Base-by-base conservation (phyloP, 2,888 invertebrate species). In the Rhingia rostrata region DNA sequence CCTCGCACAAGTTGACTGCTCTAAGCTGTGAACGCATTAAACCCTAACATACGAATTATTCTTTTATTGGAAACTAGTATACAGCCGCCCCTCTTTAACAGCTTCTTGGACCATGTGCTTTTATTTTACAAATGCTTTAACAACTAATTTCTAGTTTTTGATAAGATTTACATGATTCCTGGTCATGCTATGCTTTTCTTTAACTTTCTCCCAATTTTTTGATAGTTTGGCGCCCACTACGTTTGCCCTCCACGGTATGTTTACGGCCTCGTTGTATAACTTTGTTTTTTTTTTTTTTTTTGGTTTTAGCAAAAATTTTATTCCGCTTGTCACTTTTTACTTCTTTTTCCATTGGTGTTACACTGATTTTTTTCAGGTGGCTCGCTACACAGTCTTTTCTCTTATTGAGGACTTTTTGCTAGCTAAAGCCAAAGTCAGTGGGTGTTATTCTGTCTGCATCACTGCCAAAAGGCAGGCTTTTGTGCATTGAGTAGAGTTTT, bases 241-340 rank as follows among this genome's bases (percentile, higher is more conserved):
- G 80, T 80, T 80, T 80, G 80, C 80, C 80, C 80, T 80, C 67
- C 74, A 80, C 80, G 80, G 80, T 80, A 80, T 74, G 73, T 80
- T 22, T 80, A 39, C 60, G 67, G 37, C 66, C 47, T 60, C 43
- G 66, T 75, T 75, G 56, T 66, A 51, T 45, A 37, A 45, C 51
- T 43, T 61, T 39, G 54, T 61, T 39, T 61, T 43, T 60, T 51
- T 9, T 51, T 54, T 61, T 39, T 61, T 61, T 39, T 61, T 43
- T 60, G 58, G 12, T 51, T 54, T 41, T 66, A 33, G 51, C 41
- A 51, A 39, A 22, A 32, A 54, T 54, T 45, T 69, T 43, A 39
- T 33, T 51, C 35, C 9, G 22, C 35, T 60, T 60, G 58, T 41
- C 58, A 30, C 30, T 41, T 41, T 56, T 60, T 32, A 43, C 30